These are phyloP conservation scores for Tetramorium alpestre DNA, from an alignment of 1,140 invertebrate species.

Conservation along the genomic window DNA sequence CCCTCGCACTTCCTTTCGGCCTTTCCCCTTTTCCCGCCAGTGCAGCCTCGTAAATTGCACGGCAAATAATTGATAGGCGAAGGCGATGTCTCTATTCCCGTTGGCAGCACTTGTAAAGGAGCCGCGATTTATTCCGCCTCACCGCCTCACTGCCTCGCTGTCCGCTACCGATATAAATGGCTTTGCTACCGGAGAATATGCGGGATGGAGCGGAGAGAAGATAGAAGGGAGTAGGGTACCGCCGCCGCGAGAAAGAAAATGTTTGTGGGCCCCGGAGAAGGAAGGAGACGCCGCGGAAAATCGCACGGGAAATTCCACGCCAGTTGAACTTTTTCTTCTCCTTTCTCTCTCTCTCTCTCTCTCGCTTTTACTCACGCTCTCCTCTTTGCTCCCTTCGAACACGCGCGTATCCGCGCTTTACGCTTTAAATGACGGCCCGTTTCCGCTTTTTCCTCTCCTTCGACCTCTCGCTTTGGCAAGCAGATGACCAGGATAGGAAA, in stretches of 20 bases:
- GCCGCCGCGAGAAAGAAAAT: slow-evolving; percentile 42
- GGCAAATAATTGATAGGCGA: slow-evolving; percentile 85
- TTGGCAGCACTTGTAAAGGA: slow-evolving; percentile 84
- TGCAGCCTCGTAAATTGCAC: slow-evolving; percentile 82
- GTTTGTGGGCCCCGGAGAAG: slow-evolving; percentile 1
- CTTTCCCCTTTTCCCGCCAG: slow-evolving; percentile 67
- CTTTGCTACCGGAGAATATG: slow-evolving; percentile 65
- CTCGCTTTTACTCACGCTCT: neutral
- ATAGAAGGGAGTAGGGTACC: neutral
- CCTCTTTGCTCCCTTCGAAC: slow-evolving; percentile 19
- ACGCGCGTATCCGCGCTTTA: slow-evolving; percentile 23
- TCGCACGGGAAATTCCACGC: slow-evolving; percentile 54
- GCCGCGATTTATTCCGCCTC: slow-evolving; percentile 84
- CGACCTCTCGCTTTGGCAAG: slow-evolving; percentile 42
- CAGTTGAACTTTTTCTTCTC: neutral
- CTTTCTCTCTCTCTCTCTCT: neutral
- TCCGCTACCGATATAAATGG: slow-evolving; percentile 81
- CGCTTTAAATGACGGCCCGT: slow-evolving; percentile 54
- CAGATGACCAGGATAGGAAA: slow-evolving; percentile 51
- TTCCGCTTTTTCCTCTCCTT: slow-evolving; percentile 45
- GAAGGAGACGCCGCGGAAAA: slow-evolving; percentile 25
- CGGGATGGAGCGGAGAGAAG: slow-evolving; percentile 17
- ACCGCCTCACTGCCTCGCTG: slow-evolving; percentile 83
- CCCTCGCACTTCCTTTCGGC: slow-evolving; percentile 32
- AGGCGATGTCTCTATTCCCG: slow-evolving; percentile 84